Percentiles rank a stretch among this genome's conserved stretches.
Evolutionary conservation across 2,113 vertebrate species (phyloP).

Genomic region (Rhea pennata): DNA sequence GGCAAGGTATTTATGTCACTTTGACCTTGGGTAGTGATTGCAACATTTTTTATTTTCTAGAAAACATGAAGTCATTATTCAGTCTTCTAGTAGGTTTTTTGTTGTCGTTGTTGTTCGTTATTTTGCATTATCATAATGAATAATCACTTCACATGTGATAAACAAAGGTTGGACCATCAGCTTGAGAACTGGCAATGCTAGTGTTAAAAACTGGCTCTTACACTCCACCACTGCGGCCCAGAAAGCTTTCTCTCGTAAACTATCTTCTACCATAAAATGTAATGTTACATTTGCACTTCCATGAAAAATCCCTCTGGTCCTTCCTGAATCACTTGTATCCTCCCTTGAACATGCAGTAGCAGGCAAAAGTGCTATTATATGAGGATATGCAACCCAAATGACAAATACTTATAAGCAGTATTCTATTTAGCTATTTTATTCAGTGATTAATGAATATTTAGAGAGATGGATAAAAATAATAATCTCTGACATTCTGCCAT

Average conservation of each 20-base stretch:
- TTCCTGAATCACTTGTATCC: constrained; percentile 51
- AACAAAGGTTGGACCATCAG: not conserved
- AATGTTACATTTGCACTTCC: constrained; percentile 38
- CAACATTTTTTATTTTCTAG: constrained; percentile 10
- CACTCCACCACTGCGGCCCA: not conserved
- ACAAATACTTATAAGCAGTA: constrained; percentile 19
- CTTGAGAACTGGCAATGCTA: not conserved
- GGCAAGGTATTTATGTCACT: not conserved
- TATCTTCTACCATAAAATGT: constrained; percentile 22
- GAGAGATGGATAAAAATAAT: constrained; percentile 11
- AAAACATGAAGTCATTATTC: constrained; percentile 15
- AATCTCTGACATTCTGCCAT: not conserved
- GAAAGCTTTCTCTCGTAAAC: constrained; percentile 45
- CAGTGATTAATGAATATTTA: constrained; percentile 27
- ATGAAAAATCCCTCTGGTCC: constrained; percentile 46
- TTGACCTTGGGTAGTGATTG: constrained; percentile 22
- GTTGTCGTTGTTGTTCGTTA: not conserved
- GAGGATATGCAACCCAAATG: constrained; percentile 13
- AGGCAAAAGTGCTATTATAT: constrained; percentile 21
- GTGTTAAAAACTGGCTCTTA: constrained; percentile 17
- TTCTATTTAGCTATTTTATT: constrained; percentile 5
- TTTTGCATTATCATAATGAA: not conserved
- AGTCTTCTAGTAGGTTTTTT: not conserved
- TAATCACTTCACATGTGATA: not conserved
- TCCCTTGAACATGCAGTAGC: constrained; percentile 1